Evolutionary conservation across 2,113 vertebrate species (phyloP), one percentile per base, ranked within the genome.

Genomic region (Centropus bengalensis): DNA sequence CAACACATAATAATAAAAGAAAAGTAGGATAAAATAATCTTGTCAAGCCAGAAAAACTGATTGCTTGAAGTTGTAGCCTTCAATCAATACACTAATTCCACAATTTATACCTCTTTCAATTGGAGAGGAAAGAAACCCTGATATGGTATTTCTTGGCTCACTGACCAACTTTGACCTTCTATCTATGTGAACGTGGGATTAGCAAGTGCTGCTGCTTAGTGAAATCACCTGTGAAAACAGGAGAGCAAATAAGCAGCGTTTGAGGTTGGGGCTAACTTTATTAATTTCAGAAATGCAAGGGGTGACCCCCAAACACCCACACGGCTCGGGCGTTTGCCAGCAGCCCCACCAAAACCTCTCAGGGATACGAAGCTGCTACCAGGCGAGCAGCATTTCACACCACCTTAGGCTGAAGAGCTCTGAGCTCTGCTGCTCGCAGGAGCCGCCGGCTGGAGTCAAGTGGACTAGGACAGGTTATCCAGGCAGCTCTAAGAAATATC

Each of bases 11-110:
- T 99, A 99, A 99, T 99, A 99, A 99, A 98, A 98, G 98, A 99
- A 99, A 99, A 99, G 99, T 99, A 99, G 99, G 99, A 99, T 99
- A 99, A 99, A 99, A 99, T 99, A 99, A 99, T 99, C 99, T 99
- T 99, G 99, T 99, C 99, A 99, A 98, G 98, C 97, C 98, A 98
- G 98, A 98, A 98, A 99, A 99, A 99, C 98, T 99, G 99, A 99
- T 99, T 98, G 99, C 99, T 99, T 97, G 98, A 98, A 98, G 98
- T 98, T 98, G 98, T 98, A 98, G 98, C 98, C 97, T 97, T 98
- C 98, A 99, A 99, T 99, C 99, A 99, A 99, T 99, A 99, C 98
- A 98, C 99, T 99, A 99, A 99, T 99, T 99, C 98, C 98, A 98
- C 99, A 99, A 99, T 99, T 99, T 99, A 99, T 99, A 99, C 98